Conservation (phyloP, 37 sponge, comb jelly and placozoan genomes). For the Aplysina aerophoba region DNA sequence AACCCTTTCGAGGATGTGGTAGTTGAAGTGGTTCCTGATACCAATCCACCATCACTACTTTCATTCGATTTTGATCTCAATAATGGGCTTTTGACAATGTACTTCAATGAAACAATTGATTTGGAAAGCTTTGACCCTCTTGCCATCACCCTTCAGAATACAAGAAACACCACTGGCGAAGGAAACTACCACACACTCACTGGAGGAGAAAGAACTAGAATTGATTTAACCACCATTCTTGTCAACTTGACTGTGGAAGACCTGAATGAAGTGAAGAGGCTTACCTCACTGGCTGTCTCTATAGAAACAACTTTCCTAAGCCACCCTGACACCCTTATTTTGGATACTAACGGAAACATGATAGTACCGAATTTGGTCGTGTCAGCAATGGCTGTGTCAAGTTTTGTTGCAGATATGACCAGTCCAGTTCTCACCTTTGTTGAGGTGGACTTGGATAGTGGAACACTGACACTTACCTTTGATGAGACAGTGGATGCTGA, state of each 20-base stretch:
- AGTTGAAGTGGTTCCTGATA: conserved; percentile 45
- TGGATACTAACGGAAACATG: conserved; percentile 74
- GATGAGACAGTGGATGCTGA: conserved; percentile 78
- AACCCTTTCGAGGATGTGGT: conserved; percentile 6
- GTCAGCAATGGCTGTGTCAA: conserved; percentile 35
- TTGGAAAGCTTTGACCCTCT: conserved; percentile 63
- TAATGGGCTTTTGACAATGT: conserved; percentile 54
- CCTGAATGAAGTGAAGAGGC: conserved; percentile 74
- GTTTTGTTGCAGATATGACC: conserved; percentile 53
- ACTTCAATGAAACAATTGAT: conserved; percentile 80
- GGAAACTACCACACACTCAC: conserved; percentile 53
- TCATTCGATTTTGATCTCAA: conserved; percentile 76
- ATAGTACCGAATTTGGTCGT: conserved; percentile 21
- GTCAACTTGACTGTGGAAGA: conserved; percentile 61
- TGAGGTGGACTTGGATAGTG: conserved; percentile 67
- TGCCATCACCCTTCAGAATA: conserved; percentile 59
- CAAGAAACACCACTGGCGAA: background rate
- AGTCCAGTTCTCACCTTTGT: conserved; percentile 48
- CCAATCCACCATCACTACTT: conserved; percentile 43
- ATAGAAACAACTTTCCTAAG: conserved; percentile 45
- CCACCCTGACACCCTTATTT: conserved; percentile 44
- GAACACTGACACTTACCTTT: conserved; percentile 63
- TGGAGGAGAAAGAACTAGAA: conserved; percentile 59
- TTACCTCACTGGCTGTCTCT: conserved; percentile 56
- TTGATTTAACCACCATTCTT: conserved; percentile 58